Base-by-base conservation (phyloP, 2,888 invertebrate species). In the Copidosoma aretas region DNA sequence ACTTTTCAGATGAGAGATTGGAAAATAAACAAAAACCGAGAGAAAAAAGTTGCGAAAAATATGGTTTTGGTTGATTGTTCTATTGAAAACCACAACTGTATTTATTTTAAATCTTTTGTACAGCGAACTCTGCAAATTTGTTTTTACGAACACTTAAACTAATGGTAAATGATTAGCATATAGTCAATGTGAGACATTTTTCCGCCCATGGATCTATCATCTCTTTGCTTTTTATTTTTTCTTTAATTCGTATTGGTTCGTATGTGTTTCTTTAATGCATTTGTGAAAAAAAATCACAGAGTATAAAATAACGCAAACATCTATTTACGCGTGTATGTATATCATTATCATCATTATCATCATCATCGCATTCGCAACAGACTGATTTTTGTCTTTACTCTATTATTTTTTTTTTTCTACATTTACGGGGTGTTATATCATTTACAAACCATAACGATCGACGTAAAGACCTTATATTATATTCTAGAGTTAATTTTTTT, bases 91-190 rank as follows among this genome's bases (percentile, higher is more conserved):
- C 76, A 77, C 74, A 73, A 78, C 78, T 76, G 75, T 76, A 73
- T 78, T 80, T 78, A 78, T 79, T 78, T 71, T 71, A 60, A 73
- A 77, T 77, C 72, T 77, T 79, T 74, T 77, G 76, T 77, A 79
- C 78, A 79, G 77, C 76, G 77, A 77, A 75, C 75, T 78, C 75
- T 72, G 78, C 75, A 74, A 76, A 75, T 77, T 75, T 73, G 72
- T 77, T 32, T 32, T 66, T 77, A 75, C 72, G 76, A 75, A 76
- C 73, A 74, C 77, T 77, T 77, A 75, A 77, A 77, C 77, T 77
- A 76, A 77, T 73, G 74, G 75, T 78, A 78, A 76, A 77, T 76
- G 75, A 76, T 78, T 76, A 76, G 78, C 76, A 77, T 77, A 78
- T 74, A 66, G 65, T 75, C 71, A 73, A 75, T 73, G 72, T 75